Evolutionary conservation across 2,113 vertebrate species (phyloP).

Genomic region (Scatophagus argus): DNA sequence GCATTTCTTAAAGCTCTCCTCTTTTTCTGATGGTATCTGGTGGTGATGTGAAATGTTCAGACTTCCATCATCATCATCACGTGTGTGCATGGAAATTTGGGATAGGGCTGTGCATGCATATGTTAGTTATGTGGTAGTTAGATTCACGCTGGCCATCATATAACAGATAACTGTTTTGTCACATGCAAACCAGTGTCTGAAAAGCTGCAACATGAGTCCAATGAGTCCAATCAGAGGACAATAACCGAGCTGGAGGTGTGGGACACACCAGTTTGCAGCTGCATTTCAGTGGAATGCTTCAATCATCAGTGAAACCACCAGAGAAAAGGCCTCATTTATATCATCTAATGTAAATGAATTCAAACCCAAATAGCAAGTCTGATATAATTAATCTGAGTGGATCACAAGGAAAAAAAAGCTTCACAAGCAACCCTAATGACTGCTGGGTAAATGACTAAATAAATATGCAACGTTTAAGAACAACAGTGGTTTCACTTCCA

Average conservation of each 20-base stretch:
- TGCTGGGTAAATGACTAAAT: conserved; percentile 80
- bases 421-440: conserved; percentile 69
- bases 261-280: conserved; percentile 40
- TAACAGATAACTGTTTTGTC: background rate
- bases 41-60: background rate
- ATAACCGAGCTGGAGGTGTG: conserved; percentile 7
- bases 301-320: conserved; percentile 54
- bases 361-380: conserved; percentile 74
- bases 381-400: conserved; percentile 76
- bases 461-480: conserved; percentile 79
- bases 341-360: conserved; percentile 76
- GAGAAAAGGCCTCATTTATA: conserved; percentile 66
- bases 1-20: background rate
- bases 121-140: background rate
- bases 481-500: conserved; percentile 78
- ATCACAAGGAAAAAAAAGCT: conserved; percentile 66
- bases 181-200: conserved; percentile 7
- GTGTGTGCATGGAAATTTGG: background rate
- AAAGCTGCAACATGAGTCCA: conserved; percentile 27
- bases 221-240: conserved; percentile 29
- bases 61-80: conserved; percentile 1
- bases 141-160: background rate
- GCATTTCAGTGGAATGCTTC: conserved; percentile 55
- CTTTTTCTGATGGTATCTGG: background rate
- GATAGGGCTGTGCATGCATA: background rate